A percentile compares a stretch with the other conserved stretches of the same genome.
phyloP scores from a whole-genome alignment of 2,797 vertebrate species.

The Myoxocephalus aenaeus region DNA sequence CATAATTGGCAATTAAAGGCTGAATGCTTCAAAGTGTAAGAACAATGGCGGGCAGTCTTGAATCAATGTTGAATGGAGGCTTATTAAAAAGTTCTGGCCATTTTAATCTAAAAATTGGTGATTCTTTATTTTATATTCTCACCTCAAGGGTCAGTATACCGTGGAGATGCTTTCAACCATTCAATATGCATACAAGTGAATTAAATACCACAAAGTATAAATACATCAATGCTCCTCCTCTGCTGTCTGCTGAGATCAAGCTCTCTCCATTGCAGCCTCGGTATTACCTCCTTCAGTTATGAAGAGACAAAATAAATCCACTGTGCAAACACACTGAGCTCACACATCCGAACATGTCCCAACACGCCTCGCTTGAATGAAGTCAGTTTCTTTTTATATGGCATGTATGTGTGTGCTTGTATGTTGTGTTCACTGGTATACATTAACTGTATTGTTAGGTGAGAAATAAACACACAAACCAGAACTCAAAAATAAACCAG shows the following conservation, averaged over 20 bases:
- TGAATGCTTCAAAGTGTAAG: constrained; percentile 67
- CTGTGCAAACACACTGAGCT: constrained; percentile 44
- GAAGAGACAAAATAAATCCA: constrained; percentile 45
- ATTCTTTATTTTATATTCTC: constrained; percentile 22
- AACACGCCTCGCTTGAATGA: constrained; percentile 42
- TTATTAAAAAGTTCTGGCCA: constrained; percentile 57
- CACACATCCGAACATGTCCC: constrained; percentile 43
- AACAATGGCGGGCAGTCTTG: constrained; percentile 61
- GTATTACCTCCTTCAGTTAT: constrained; percentile 46
- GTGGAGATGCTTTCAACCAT: constrained; percentile 8
- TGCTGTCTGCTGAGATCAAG: constrained; percentile 31
- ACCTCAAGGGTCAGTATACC: neutral
- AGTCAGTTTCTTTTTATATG: constrained; percentile 23
- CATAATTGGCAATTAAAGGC: constrained; percentile 72
- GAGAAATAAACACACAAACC: constrained; percentile 44
- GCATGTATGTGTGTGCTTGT: constrained; percentile 1
- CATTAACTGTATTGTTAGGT: constrained; percentile 30
- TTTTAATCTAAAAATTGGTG: constrained; percentile 39
- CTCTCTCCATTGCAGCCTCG: constrained; percentile 12
- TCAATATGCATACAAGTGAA: constrained; percentile 41
- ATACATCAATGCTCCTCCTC: constrained; percentile 51
- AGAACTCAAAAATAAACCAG: constrained; percentile 33
- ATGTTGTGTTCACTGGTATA: constrained; percentile 21
- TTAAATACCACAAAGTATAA: constrained; percentile 51
- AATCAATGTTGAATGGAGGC: constrained; percentile 54